Evolutionary conservation across 2,888 invertebrate species (phyloP), one percentile per base, ranked within the genome.

Genomic region (Latrodectus hesperus): DNA sequence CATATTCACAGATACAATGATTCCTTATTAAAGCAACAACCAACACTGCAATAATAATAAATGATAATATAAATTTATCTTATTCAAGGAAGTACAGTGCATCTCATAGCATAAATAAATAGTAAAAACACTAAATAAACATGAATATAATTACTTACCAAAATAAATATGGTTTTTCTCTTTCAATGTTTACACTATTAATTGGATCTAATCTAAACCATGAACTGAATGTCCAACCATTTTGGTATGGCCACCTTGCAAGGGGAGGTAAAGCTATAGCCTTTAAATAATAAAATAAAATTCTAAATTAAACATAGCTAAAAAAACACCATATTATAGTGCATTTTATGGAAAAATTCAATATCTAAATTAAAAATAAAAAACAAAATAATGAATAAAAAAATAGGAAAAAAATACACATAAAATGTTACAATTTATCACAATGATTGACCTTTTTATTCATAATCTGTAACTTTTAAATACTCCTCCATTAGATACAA

Each of bases 161-260:
- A 93, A 98, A 99, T 90, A 99, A 95, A 93, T 98, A 99, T 65
- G 99, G 99, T 93, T 98, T 98, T 93, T 99, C 99, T 91, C 98
- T 94, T 94, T 99, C 99, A 92, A 99, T 99, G 94, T 98, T 98
- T 92, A 98, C 98, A 88, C 98, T 98, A 94, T 98, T 98, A 93
- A 98, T 97, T 91, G 98, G 98, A 94, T 99, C 99, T 92, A 99
- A 94, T 89, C 99, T 95, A 93, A 99, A 97, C 99, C 99, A 99
- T 91, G 99, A 99, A 91, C 98, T 97, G 93, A 99, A 99, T 80
- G 99, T 99, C 95, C 99, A 99, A 88, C 99, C 99, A 93, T 96
- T 98, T 93, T 99, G 99, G 93, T 99, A 97, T 64, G 99, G 99
- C 99, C 99, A 99, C 93, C 97, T 96, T 89, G 98, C 97, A 92